These are phyloP conservation scores for Battus philenor DNA, from an alignment of 1,140 invertebrate species.

Conservation along the genomic window DNA sequence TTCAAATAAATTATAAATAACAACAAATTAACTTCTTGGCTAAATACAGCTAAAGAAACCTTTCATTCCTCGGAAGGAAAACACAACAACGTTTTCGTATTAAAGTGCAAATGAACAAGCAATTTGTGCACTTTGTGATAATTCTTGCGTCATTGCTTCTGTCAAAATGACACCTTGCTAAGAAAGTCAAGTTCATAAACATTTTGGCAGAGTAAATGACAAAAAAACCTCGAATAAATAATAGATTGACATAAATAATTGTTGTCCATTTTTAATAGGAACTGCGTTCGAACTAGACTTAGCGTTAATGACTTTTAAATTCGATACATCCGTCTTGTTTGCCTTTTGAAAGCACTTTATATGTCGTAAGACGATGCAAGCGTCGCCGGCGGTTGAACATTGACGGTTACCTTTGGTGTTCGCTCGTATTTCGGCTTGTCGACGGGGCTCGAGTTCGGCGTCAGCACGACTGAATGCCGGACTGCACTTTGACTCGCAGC, in stretches of 20 bases:
- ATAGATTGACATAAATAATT: too few relatives aligned
- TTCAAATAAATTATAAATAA: constrained; percentile 26
- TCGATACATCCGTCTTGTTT: constrained; percentile 20
- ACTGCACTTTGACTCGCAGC: constrained; percentile 27
- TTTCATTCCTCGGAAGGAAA: constrained; percentile 5
- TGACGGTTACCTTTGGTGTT: constrained; percentile 44
- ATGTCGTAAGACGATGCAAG: constrained; percentile 24
- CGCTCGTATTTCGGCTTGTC: constrained; percentile 48
- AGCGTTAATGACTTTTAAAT: constrained; percentile 31
- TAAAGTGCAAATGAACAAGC: constrained; percentile 18
- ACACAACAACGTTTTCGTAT: constrained; percentile 18
- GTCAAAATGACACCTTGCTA: constrained; percentile 7
- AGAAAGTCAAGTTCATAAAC: too few relatives aligned
- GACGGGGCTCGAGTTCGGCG: constrained; percentile 33
- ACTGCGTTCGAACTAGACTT: constrained; percentile 36
- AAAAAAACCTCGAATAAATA: too few relatives aligned
- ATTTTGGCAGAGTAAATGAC: constrained; percentile 6
- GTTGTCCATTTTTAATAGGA: constrained; percentile 44
- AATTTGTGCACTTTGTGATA: constrained; percentile 2
- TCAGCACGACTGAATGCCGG: constrained; percentile 34
- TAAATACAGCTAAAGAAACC: constrained; percentile 21
- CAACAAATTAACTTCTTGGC: constrained; percentile 20
- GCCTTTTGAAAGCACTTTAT: constrained; percentile 14
- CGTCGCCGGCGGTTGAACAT: constrained; percentile 31
- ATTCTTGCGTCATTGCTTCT: not conserved